Evolutionary conservation across 2,888 invertebrate species (phyloP).

Genomic region (Drosophila testacea): DNA sequence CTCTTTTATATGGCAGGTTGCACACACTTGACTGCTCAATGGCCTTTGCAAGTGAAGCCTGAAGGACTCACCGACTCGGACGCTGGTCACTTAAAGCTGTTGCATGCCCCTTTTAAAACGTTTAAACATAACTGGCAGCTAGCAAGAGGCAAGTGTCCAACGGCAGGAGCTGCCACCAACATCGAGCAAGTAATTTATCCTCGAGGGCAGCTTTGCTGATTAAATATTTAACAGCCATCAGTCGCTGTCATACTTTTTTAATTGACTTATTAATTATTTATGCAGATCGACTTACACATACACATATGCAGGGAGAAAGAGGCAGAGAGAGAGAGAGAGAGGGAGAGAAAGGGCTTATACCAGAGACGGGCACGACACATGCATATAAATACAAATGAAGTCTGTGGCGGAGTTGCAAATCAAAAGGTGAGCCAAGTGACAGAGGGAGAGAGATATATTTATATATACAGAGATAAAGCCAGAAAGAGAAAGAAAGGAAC

Average conservation of each 20-base stretch:
- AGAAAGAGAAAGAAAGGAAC: conserved; percentile 1
- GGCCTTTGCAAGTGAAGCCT: conserved; percentile 48
- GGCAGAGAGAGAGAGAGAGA: not conserved
- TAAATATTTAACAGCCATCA: conserved; percentile 80
- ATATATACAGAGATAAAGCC: not conserved
- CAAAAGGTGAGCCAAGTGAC: conserved; percentile 14
- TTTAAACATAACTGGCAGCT: conserved; percentile 36
- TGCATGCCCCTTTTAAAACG: conserved; percentile 42
- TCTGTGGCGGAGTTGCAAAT: conserved; percentile 33
- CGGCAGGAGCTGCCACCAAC: not conserved
- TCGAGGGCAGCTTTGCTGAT: conserved; percentile 22
- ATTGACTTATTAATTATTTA: conserved; percentile 84
- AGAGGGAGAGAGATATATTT: not conserved
- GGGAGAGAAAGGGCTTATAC: not conserved
- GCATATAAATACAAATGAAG: conserved; percentile 73
- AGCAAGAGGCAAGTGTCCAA: too few species aligned
- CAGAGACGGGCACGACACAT: conserved; percentile 7
- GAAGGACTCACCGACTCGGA: conserved; percentile 3
- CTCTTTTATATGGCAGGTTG: conserved; percentile 67
- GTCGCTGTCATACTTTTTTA: conserved; percentile 80
- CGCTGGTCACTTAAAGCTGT: conserved; percentile 46
- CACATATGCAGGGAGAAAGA: conserved; percentile 14
- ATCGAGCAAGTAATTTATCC: conserved; percentile 28
- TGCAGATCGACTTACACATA: conserved; percentile 48
- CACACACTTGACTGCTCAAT: conserved; percentile 76